These are phyloP conservation scores for Lampropteryx suffumata DNA, from an alignment of 2,888 invertebrate species.

Conservation along the genomic window DNA sequence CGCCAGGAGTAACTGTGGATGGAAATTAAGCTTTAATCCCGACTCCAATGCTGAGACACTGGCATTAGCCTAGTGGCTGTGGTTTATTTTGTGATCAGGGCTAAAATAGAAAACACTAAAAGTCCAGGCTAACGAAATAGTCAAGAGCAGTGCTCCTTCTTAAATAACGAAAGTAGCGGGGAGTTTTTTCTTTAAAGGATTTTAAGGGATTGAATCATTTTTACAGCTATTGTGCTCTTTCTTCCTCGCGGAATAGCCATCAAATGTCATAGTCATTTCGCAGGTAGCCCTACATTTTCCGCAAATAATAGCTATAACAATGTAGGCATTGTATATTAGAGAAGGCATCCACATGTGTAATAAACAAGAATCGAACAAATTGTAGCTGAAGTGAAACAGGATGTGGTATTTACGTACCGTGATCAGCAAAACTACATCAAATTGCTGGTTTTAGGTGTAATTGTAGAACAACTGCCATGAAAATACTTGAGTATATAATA, in stretches of 20 bases:
- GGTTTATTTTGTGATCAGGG: background rate
- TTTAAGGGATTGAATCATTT: no score
- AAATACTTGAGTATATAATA: no score
- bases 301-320: background rate
- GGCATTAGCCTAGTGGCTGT: no score
- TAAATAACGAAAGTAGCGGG: no score
- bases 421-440: constrained; percentile 57
- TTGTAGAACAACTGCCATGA: constrained; percentile 43
- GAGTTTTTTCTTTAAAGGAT: no score
- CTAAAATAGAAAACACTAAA: no score
- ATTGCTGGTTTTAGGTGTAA: constrained; percentile 54
- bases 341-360: constrained; percentile 35
- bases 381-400: constrained; percentile 55
- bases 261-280: background rate
- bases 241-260: no score
- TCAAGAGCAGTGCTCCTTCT: no score
- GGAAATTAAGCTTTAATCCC: background rate
- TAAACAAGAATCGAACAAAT: constrained; percentile 40
- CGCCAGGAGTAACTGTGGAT: constrained; percentile 84
- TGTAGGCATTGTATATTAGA: constrained; percentile 9
- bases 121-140: no score
- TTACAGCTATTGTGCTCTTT: background rate
- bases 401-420: constrained; percentile 58
- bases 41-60: no score
- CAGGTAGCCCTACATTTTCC: background rate